These are phyloP conservation scores for Hestina assimilis DNA, from an alignment of 1,140 invertebrate species.

Conservation along the genomic window DNA sequence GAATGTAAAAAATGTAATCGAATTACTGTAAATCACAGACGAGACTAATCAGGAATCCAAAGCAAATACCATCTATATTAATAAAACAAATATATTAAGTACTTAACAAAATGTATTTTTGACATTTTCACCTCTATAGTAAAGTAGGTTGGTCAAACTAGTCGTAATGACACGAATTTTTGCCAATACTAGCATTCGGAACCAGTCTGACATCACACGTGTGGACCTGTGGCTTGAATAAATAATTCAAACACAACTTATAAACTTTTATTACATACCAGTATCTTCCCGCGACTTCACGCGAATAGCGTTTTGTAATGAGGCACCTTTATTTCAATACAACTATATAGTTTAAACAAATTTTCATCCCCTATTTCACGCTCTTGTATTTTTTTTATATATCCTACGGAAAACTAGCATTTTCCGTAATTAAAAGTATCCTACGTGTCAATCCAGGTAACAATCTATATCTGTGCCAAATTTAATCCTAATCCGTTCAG, in stretches of 20 bases:
- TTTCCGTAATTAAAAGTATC: too few relatives aligned
- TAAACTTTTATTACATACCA: too few relatives aligned
- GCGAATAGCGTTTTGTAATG: too few relatives aligned
- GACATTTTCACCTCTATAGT: conserved; percentile 32
- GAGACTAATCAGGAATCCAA: conserved; percentile 1
- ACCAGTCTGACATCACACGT: conserved; percentile 62
- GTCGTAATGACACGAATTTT: conserved; percentile 64
- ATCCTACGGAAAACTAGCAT: too few relatives aligned
- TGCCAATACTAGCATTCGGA: conserved; percentile 55
- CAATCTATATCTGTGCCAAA: too few relatives aligned
- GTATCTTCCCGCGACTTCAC: too few relatives aligned
- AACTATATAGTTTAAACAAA: too few relatives aligned
- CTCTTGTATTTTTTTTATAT: too few relatives aligned
- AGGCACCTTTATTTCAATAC: too few relatives aligned
- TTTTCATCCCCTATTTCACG: too few relatives aligned
- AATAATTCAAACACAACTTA: conserved; percentile 52
- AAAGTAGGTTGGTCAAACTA: conserved; percentile 63
- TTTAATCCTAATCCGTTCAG: too few relatives aligned
- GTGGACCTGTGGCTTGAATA: conserved; percentile 48
- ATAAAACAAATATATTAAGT: conserved; percentile 16
- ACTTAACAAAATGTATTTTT: conserved; percentile 10
- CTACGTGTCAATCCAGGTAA: too few relatives aligned
- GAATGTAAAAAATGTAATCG: not conserved
- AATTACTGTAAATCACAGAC: not conserved
- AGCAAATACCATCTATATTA: conserved; percentile 11